Conservation (phyloP, 1,140 invertebrate genomes). For the Bombus breviceps region DNA sequence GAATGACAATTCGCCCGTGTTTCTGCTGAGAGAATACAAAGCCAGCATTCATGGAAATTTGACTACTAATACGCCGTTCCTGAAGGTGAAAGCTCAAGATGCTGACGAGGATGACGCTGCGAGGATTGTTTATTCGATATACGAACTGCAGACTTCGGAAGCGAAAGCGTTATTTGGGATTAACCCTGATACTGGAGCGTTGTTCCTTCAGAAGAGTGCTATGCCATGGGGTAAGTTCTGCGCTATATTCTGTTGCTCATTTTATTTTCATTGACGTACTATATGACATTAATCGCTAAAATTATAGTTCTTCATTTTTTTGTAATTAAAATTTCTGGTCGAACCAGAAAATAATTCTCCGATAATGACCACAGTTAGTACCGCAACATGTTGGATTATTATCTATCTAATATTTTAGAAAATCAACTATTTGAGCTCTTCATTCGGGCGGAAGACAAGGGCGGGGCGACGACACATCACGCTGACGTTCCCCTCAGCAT, state of each 20-base stretch:
- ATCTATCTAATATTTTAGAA: slow-evolving; percentile 83
- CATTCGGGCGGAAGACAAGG: slow-evolving; percentile 92
- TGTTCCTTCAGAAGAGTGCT: slow-evolving; percentile 85
- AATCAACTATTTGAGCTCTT: slow-evolving; percentile 94
- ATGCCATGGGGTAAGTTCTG: slow-evolving; percentile 83
- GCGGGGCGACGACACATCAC: slow-evolving; percentile 87
- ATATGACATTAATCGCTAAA: too few relatives aligned
- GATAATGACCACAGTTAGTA: too few relatives aligned
- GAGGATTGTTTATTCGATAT: slow-evolving; percentile 88
- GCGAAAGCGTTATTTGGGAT: slow-evolving; percentile 87
- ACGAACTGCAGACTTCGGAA: slow-evolving; percentile 85
- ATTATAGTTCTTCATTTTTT: too few relatives aligned
- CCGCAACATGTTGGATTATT: too few relatives aligned
- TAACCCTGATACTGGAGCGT: slow-evolving; percentile 87
- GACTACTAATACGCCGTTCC: slow-evolving; percentile 85
- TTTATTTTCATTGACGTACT: too few relatives aligned
- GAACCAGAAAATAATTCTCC: too few relatives aligned
- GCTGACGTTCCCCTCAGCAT: slow-evolving; percentile 91
- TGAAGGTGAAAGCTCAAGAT: slow-evolving; percentile 89
- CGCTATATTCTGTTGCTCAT: too few relatives aligned
- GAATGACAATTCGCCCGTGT: slow-evolving; percentile 94
- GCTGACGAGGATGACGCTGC: slow-evolving; percentile 87
- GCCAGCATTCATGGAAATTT: slow-evolving; percentile 87
- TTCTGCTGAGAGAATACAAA: slow-evolving; percentile 91
- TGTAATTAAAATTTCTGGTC: too few relatives aligned